These are phyloP conservation scores for Nemotelus pantherinus DNA, from an alignment of 2,888 invertebrate species.

Conservation along the genomic window DNA sequence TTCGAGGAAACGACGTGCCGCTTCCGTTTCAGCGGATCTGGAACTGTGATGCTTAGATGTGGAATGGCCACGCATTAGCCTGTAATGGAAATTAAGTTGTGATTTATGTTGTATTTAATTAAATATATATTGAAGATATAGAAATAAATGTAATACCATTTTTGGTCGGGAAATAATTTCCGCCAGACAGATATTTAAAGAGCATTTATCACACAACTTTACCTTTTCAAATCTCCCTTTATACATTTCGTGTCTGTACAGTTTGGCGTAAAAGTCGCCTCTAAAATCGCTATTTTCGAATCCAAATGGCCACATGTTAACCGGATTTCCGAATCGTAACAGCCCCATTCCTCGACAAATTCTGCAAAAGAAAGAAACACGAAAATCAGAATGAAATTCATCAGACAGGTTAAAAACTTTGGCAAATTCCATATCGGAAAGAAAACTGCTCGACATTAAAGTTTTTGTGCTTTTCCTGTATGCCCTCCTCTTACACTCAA, in stretches of 20 bases:
- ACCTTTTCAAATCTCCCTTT: constrained; percentile 53
- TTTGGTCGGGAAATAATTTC: too few relatives aligned
- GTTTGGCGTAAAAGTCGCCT: constrained; percentile 69
- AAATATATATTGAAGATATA: neutral
- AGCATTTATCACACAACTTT: neutral
- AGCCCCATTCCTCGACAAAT: constrained; percentile 72
- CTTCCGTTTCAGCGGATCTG: constrained; percentile 53
- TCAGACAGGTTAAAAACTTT: constrained; percentile 30
- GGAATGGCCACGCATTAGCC: constrained; percentile 43
- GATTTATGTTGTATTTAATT: neutral
- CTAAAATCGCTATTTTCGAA: constrained; percentile 72
- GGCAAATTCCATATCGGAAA: neutral
- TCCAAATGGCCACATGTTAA: constrained; percentile 72
- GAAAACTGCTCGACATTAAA: neutral
- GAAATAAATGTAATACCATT: too few relatives aligned
- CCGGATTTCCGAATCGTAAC: constrained; percentile 70
- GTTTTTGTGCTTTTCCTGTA: neutral
- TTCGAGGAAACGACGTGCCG: constrained; percentile 55
- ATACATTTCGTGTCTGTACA: constrained; percentile 54
- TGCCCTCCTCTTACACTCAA: neutral
- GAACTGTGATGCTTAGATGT: constrained; percentile 38
- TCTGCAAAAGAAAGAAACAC: constrained; percentile 66
- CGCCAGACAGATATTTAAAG: too few relatives aligned
- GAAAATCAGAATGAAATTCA: constrained; percentile 29
- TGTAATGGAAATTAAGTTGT: neutral